A percentile compares a stretch with the other conserved stretches of the same genome.
Evolutionary conservation across 2,113 vertebrate species (phyloP).

Genomic region (Crotalus viridis): DNA sequence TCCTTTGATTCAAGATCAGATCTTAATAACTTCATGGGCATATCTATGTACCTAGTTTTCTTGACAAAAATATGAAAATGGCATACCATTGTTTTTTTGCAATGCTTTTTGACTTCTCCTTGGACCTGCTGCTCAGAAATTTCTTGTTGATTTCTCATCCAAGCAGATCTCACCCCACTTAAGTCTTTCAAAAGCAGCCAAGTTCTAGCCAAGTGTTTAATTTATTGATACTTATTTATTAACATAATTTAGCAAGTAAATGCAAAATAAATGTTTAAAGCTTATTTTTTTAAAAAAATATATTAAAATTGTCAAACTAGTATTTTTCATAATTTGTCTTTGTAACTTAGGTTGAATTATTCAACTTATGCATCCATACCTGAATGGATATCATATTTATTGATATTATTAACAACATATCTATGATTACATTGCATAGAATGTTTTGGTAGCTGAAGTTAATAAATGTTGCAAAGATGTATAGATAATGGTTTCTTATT

Average conservation of each 20-base stretch:
- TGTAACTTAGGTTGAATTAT: background rate
- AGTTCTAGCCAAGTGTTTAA: background rate
- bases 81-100: background rate
- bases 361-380: background rate
- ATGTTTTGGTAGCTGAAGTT: background rate
- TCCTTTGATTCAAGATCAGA: background rate
- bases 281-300: background rate
- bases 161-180: background rate
- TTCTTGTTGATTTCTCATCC: background rate
- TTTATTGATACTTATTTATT: background rate
- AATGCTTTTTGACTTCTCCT: background rate
- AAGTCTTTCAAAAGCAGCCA: background rate
- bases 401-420: background rate
- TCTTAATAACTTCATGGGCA: background rate
- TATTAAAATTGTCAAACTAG: background rate
- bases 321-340: background rate
- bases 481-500: background rate
- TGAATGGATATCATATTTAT: background rate
- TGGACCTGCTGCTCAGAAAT: background rate
- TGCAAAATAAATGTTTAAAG: background rate
- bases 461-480: background rate
- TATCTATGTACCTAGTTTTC: background rate
- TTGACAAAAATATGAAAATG: background rate
- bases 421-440: background rate
- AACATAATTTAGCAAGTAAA: background rate